Conservation (phyloP, 2,888 invertebrate genomes). For the Drosophila acutilabella region DNA sequence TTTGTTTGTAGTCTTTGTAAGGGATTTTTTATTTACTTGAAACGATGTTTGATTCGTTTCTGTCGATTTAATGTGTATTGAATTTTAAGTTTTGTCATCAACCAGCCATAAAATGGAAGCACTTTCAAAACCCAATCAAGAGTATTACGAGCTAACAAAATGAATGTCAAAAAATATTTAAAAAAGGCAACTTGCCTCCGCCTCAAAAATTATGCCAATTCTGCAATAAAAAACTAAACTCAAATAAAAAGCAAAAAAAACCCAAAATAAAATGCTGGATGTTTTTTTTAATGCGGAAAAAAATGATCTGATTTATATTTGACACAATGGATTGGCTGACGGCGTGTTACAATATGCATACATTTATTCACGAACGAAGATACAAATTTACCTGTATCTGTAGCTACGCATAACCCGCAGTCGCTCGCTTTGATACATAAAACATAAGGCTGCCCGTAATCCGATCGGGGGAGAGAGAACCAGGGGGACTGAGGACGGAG, state of each 20-base stretch:
- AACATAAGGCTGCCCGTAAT: constrained; percentile 68
- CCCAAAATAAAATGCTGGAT: constrained; percentile 14
- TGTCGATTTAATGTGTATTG: constrained; percentile 76
- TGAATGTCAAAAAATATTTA: constrained; percentile 77
- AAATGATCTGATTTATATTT: constrained; percentile 82
- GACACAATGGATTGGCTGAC: constrained; percentile 74
- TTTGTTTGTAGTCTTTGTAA: constrained; percentile 28
- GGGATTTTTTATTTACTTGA: constrained; percentile 54
- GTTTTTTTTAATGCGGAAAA: constrained; percentile 56
- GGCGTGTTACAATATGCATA: constrained; percentile 45
- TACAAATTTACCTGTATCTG: constrained; percentile 13
- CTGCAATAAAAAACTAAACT: constrained; percentile 38
- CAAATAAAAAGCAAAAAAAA: background rate
- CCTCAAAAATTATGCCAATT: constrained; percentile 72
- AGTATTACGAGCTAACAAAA: constrained; percentile 56
- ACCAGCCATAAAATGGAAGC: constrained; percentile 31
- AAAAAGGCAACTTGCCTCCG: constrained; percentile 44
- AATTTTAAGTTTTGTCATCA: constrained; percentile 65
- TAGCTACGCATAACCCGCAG: constrained; percentile 31
- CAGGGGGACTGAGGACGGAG: background rate
- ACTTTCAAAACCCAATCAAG: constrained; percentile 61
- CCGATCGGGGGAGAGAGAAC: constrained; percentile 1
- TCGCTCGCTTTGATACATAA: constrained; percentile 74
- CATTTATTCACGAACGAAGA: constrained; percentile 10
- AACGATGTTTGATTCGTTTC: constrained; percentile 65